Conservation (phyloP, 2,113 vertebrate species). For the Ciconia stormi region DNA sequence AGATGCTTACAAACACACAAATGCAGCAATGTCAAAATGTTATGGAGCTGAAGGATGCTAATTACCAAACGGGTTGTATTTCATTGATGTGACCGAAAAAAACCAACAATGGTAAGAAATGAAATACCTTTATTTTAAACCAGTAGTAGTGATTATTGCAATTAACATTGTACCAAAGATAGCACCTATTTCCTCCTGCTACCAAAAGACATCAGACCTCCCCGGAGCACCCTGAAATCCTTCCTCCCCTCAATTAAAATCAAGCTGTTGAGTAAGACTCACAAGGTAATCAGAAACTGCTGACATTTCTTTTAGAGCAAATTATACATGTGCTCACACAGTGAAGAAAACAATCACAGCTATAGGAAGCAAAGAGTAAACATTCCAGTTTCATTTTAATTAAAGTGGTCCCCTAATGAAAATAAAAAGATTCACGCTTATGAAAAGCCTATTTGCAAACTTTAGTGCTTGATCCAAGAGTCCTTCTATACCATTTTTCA, state of each 20-base stretch:
- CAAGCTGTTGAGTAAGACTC: constrained; percentile 58
- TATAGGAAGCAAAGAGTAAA: constrained; percentile 53
- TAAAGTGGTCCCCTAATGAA: constrained; percentile 54
- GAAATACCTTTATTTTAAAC: constrained; percentile 42
- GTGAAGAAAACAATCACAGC: constrained; percentile 52
- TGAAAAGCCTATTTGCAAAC: constrained; percentile 50
- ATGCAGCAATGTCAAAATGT: background rate
- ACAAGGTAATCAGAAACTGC: constrained; percentile 55
- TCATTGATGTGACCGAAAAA: background rate
- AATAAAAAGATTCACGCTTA: constrained; percentile 36
- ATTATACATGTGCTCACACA: constrained; percentile 47
- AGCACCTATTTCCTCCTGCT: constrained; percentile 34
- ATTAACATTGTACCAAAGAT: constrained; percentile 40
- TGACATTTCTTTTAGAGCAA: constrained; percentile 57
- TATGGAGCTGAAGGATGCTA: background rate
- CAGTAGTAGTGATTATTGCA: constrained; percentile 10
- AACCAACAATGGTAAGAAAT: background rate
- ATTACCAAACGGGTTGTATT: background rate
- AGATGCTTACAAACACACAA: background rate
- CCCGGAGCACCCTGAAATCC: constrained; percentile 42
- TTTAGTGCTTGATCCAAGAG: background rate
- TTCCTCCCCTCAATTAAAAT: constrained; percentile 55
- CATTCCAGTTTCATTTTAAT: constrained; percentile 61
- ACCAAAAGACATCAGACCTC: constrained; percentile 27
- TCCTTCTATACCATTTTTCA: background rate